Base-by-base conservation (phyloP, 2,113 vertebrate genomes). In the Polypterus senegalus region DNA sequence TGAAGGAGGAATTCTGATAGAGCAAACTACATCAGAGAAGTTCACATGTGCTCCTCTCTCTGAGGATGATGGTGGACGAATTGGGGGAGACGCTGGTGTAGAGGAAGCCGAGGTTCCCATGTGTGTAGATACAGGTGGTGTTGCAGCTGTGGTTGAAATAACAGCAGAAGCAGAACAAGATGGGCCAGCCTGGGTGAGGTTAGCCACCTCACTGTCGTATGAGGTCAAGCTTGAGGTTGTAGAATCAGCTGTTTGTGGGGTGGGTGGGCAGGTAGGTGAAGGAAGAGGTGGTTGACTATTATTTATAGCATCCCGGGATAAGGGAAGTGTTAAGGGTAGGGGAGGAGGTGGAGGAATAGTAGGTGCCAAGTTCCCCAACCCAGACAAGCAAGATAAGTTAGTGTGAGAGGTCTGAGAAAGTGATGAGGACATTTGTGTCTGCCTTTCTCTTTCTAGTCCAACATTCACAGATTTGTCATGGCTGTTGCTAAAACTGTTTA, bases 191-290 rank as follows among this genome's bases (percentile, higher is more conserved):
- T 92, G 91, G 53, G 92, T 94, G 63, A 94, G 74, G 46, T 90
- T 92, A 44, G 92, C 92, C 65, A 92, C 92, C 73, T 94, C 92
- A 3, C 92, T 94, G 76, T 94, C 92, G 3, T 94, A 94, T 8
- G 91, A 92, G 0, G 92, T 92, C 65, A 94, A 83, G 77, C 92
- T 93, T 47, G 92, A 93, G 4, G 90, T 81, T 1, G 92, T 92
- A 66, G 92, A 94, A 77, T 93, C 91, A 46, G 89, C 82, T 3
- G 90, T 70, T 66, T 91, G 83, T 0, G 89, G 84, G 3, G 85
- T 86, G 10, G 84, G 78, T 47, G 77, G 71, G 6, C 83, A 84
- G 7, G 65, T 77, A n/a, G 76, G 82, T 52, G 57, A 66, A 65
- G 55, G 71, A 3, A 54, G 3, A 7, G 8, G 77, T 73, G 65